A percentile compares a stretch with the other conserved stretches of the same genome.
Conservation (phyloP, 2,888 invertebrate genomes). For the Apeira syringaria region DNA sequence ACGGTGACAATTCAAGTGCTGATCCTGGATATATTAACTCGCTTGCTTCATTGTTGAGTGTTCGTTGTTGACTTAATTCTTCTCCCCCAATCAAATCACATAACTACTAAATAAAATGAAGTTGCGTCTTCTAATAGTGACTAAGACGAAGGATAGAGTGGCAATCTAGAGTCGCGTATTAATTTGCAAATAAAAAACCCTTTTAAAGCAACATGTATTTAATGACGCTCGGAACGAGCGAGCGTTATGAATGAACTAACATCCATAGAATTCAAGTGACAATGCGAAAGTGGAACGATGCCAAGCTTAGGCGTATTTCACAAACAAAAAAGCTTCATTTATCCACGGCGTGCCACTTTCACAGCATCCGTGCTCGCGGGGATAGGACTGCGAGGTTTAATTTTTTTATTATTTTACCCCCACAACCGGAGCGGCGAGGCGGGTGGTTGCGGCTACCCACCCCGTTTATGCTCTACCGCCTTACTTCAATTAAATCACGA, state of each 20-base stretch:
- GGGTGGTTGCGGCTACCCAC: conserved; percentile 56
- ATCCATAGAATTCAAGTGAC: conserved; percentile 74
- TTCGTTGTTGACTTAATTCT: conserved; percentile 75
- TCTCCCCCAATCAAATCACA: conserved; percentile 60
- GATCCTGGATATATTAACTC: conserved; percentile 44
- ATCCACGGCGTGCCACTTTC: conserved; percentile 82
- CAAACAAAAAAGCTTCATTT: conserved; percentile 82
- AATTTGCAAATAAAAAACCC: conserved; percentile 31
- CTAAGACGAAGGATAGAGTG: not conserved
- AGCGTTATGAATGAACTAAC: conserved; percentile 69
- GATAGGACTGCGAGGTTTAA: conserved; percentile 64
- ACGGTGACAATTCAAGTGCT: conserved; percentile 44
- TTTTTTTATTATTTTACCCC: conserved; percentile 76
- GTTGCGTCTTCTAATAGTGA: too few species aligned
- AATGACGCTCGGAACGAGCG: conserved; percentile 53
- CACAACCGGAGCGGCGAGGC: conserved; percentile 40
- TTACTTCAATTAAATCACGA: conserved; percentile 81
- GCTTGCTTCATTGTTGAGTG: conserved; percentile 65
- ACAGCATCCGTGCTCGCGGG: conserved; percentile 79
- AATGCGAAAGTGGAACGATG: conserved; percentile 76
- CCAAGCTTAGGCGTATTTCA: conserved; percentile 74
- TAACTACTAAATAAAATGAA: conserved; percentile 61
- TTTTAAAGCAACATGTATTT: conserved; percentile 52
- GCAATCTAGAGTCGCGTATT: conserved; percentile 6
- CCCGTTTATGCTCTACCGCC: conserved; percentile 53